Conservation (phyloP, 2,113 vertebrate species). For the Nerophis lumbriciformis region DNA sequence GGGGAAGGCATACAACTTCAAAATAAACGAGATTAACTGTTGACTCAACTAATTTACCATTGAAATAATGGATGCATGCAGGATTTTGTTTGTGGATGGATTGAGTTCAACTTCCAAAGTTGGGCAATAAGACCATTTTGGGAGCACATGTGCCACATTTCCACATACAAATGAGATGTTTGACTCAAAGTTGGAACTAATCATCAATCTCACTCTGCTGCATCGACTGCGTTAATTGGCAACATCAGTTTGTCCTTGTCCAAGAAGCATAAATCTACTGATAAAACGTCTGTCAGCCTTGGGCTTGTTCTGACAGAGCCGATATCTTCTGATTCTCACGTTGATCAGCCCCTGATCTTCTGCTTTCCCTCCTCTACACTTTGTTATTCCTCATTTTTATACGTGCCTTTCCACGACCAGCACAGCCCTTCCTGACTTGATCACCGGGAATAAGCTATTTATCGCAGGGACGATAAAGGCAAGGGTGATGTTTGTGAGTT, state of each 20-base stretch:
- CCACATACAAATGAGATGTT: neutral
- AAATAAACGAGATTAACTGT: too few species aligned
- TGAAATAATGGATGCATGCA: too few species aligned
- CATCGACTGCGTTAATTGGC: neutral
- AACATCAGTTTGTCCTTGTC: neutral
- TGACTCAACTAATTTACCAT: too few species aligned
- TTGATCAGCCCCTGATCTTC: constrained; percentile 28
- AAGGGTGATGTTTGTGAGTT: neutral
- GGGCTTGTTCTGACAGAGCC: neutral
- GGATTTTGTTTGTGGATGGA: too few species aligned
- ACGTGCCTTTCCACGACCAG: neutral
- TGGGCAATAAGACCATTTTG: neutral
- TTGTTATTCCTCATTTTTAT: constrained; percentile 1
- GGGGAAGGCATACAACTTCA: too few species aligned
- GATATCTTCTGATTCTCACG: neutral
- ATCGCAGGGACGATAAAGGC: neutral
- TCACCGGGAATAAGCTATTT: neutral
- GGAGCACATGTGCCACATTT: neutral
- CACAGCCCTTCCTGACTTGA: neutral
- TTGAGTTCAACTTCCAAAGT: too few species aligned
- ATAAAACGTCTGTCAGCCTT: neutral
- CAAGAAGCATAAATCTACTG: neutral
- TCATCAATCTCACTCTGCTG: neutral
- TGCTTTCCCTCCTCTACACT: constrained; percentile 9
- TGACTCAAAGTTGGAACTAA: neutral